These are phyloP conservation scores for Danionella cerebrum DNA, from an alignment of 2,113 vertebrate species.

Conservation along the genomic window DNA sequence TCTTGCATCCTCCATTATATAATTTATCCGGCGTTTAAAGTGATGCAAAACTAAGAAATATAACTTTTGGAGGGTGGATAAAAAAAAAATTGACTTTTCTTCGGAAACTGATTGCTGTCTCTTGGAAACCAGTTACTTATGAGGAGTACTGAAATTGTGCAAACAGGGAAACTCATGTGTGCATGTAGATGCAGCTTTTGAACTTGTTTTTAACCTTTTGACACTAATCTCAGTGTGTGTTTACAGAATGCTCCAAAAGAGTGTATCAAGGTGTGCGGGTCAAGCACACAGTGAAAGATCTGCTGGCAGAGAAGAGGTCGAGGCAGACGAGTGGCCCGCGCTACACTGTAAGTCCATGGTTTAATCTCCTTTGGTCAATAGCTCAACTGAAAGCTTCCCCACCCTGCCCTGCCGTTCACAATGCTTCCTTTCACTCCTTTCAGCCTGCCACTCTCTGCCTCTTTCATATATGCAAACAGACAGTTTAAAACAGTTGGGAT, in stretches of 20 bases:
- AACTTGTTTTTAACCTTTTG: too few relatives aligned
- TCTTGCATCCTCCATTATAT: too few relatives aligned
- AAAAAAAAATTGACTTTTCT: too few relatives aligned
- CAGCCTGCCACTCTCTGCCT: constrained; percentile 1
- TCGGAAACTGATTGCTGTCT: too few relatives aligned
- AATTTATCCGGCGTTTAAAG: too few relatives aligned
- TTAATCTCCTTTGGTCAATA: not conserved
- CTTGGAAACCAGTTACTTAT: too few relatives aligned
- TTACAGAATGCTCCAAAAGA: constrained; percentile 77
- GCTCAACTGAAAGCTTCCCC: constrained; percentile 24
- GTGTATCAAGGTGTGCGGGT: constrained; percentile 93
- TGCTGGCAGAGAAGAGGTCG: constrained; percentile 87
- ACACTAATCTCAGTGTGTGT: not conserved
- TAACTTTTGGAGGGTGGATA: too few relatives aligned
- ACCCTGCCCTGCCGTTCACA: constrained; percentile 23
- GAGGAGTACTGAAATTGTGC: not conserved
- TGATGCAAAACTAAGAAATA: too few relatives aligned
- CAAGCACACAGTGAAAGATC: constrained; percentile 95
- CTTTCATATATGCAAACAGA: constrained; percentile 42
- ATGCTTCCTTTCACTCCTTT: not conserved
- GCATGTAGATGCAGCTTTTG: too few relatives aligned
- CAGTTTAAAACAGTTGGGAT: constrained; percentile 51
- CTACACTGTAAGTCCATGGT: constrained; percentile 69
- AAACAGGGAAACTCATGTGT: too few relatives aligned
- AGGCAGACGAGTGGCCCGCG: constrained; percentile 71